phyloP scores from a whole-genome alignment of 1,140 invertebrate species.

The Delia radicum region DNA sequence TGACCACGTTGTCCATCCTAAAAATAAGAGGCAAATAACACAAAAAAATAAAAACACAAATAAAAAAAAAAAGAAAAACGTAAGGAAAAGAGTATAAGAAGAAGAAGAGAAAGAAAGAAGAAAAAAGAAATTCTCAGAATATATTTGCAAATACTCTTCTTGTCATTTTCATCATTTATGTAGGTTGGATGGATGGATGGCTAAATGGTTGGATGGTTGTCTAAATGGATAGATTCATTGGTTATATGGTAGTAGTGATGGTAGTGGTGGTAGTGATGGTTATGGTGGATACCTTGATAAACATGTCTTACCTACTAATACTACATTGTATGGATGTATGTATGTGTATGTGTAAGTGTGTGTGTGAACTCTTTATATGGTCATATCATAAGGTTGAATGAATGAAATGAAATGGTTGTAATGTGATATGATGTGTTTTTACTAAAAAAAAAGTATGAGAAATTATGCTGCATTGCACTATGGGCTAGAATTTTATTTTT shows the following conservation, averaged over 20 bases:
- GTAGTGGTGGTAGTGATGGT: not conserved
- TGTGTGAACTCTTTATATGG: too few species aligned
- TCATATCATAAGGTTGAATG: not conserved
- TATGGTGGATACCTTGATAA: too few species aligned
- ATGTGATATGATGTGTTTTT: not conserved
- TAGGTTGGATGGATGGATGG: not conserved
- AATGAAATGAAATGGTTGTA: not conserved
- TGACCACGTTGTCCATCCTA: conserved; percentile 86
- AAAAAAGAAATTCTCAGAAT: not conserved
- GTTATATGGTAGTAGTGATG: not conserved
- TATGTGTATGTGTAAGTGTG: too few species aligned
- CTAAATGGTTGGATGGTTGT: not conserved
- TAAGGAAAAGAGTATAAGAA: not conserved
- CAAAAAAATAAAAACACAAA: conserved; percentile 2
- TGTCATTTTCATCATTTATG: not conserved
- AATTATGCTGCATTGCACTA: too few species aligned
- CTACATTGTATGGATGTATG: not conserved
- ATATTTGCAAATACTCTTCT: not conserved
- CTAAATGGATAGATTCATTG: too few species aligned
- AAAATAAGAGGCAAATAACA: conserved; percentile 32
- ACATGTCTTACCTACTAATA: not conserved
- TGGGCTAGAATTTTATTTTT: too few species aligned
- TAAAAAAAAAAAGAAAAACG: not conserved
- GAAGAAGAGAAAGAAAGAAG: not conserved
- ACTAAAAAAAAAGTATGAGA: too few species aligned